phyloP scores from a whole-genome alignment of 1,140 invertebrate species.

The Nebria ingens region DNA sequence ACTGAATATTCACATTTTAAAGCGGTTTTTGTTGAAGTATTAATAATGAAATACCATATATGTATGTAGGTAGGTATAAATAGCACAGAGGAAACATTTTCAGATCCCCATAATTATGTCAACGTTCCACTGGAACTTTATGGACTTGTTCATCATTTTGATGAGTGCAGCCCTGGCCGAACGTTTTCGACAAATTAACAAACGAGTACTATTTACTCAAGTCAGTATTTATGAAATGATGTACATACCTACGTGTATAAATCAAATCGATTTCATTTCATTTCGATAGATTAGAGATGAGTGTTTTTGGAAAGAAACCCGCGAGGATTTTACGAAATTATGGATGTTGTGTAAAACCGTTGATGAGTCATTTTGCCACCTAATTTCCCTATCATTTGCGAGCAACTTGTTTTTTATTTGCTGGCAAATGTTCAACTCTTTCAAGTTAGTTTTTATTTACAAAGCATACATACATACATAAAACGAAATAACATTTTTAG shows the following conservation, averaged over 20 bases:
- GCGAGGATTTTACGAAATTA: constrained; percentile 46
- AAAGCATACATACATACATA: no score
- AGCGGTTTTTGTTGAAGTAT: constrained; percentile 21
- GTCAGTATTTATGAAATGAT: not conserved
- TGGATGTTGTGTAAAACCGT: constrained; percentile 42
- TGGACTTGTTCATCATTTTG: constrained; percentile 53
- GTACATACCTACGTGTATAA: constrained; percentile 16
- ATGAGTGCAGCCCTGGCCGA: constrained; percentile 44
- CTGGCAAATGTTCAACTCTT: constrained; percentile 58
- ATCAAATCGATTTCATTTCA: constrained; percentile 14
- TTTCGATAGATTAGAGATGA: constrained; percentile 27
- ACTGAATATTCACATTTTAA: constrained; percentile 20
- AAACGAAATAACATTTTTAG: constrained; percentile 2
- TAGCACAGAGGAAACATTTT: constrained; percentile 11
- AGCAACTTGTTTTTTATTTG: constrained; percentile 66
- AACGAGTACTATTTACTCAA: constrained; percentile 28
- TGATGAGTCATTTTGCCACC: constrained; percentile 42
- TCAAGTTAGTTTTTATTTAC: constrained; percentile 46
- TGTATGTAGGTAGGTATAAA: no score
- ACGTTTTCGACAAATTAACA: constrained; percentile 48
- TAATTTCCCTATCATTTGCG: constrained; percentile 53
- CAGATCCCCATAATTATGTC: constrained; percentile 46
- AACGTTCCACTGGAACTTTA: constrained; percentile 58
- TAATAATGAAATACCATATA: no score
- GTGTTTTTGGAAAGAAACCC: constrained; percentile 41